Base-by-base conservation (phyloP, 2,888 invertebrate species). In the Limulus polyphemus region DNA sequence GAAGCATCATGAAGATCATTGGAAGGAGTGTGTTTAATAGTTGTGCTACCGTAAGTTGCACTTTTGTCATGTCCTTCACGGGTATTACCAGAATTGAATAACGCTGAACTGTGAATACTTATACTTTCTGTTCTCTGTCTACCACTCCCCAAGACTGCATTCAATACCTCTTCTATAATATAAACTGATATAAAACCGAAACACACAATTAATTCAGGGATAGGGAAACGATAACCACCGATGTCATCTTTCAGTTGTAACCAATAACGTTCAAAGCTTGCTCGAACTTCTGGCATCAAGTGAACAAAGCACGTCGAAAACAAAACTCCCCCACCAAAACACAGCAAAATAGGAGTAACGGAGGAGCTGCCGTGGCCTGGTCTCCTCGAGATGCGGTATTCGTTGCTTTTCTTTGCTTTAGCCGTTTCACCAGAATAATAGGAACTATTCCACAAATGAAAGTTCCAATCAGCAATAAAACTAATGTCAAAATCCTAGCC, bases 271-370 rank as follows among this genome's bases (percentile, higher is more conserved):
- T 81, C 78, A 11, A 88, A 81, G 62, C 82, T 82, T 70, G 88
- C 85, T 11, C 82, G 77, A 0, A 90, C 85, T 78, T 90, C 90
- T 1, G 90, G 90, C 61, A 89, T 77, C 70, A 90, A 78, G 72
- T 90, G 90, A 68, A 88, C 76, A 73, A 90, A 88, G 7, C 88
- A 88, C 3, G 90, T 90, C 66, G 85, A 84, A 51, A 90, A 77
- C 16, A 90, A 77, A 0, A 90, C 89, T 11, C 90, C 90, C n/a
- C 89, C 90, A 14, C 89, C 90, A 68, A 89, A 85, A n/a, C 87
- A 84, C 32, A 90, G 66, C 14, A 65, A 57, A 17, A 65, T 63
- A n/a, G 65, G 55, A 11, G 61, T 63, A 1, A 14, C 1, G 4
- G n/a, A n/a, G n/a, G n/a, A n/a, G n/a, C n/a, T n/a, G n/a, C n/a